These are phyloP conservation scores for Aleiodes leptofemur DNA, from an alignment of 2,888 invertebrate genomes.

Conservation along the genomic window DNA sequence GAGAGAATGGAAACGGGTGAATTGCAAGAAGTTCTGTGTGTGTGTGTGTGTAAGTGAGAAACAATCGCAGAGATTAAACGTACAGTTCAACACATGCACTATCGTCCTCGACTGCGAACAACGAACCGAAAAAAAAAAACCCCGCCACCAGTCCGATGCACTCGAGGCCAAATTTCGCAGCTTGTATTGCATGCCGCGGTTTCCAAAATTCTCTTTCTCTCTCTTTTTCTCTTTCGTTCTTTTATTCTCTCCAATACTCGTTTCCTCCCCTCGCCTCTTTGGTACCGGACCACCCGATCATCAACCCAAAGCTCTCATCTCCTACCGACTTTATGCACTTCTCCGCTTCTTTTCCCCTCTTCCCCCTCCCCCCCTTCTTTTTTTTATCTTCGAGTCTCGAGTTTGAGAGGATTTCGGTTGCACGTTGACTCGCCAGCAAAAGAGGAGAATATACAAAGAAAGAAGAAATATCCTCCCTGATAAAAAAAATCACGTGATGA, in stretches of 20 bases:
- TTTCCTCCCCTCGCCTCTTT: constrained; percentile 1
- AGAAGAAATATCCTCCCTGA: no score
- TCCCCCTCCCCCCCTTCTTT: constrained; percentile 1
- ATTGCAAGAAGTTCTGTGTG: background rate
- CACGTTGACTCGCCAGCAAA: no score
- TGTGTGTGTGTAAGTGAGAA: background rate
- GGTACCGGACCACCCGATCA: no score
- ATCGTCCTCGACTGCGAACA: constrained; percentile 50
- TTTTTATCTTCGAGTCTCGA: background rate
- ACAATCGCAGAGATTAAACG: constrained; percentile 27
- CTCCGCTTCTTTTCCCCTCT: constrained; percentile 13
- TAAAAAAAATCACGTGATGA: no score
- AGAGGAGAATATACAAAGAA: no score
- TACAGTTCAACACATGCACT: constrained; percentile 46
- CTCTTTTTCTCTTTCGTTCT: constrained; percentile 30
- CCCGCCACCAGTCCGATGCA: constrained; percentile 45
- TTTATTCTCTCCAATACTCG: background rate
- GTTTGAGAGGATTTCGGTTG: constrained; percentile 1
- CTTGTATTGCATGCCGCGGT: constrained; percentile 42
- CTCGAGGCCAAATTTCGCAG: constrained; percentile 50
- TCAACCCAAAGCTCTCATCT: no score
- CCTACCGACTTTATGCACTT: constrained; percentile 42
- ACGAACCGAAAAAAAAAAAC: constrained; percentile 48
- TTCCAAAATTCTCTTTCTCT: constrained; percentile 48
- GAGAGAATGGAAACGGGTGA: constrained; percentile 30